Evolutionary conservation across 2,113 vertebrate species (phyloP).

Genomic region (Myotis brandtii): DNA sequence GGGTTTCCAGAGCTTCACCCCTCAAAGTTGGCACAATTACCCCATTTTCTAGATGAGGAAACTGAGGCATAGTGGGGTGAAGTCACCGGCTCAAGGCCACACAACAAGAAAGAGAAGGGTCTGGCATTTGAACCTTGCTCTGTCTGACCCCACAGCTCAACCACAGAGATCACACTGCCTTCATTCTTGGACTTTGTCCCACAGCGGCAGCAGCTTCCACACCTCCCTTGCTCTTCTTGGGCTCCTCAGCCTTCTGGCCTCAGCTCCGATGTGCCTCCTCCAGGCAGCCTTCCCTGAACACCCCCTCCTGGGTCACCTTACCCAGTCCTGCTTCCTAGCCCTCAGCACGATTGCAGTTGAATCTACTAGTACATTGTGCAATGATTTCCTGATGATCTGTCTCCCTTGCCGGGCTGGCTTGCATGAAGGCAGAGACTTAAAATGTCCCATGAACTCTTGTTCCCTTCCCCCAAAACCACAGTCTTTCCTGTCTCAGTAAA

Average conservation of each 20-base stretch:
- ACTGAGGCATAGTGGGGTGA: neutral
- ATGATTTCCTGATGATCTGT: neutral
- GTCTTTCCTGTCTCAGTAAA: constrained; percentile 24
- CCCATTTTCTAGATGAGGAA: neutral
- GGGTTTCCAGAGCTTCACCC: neutral
- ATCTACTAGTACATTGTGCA: neutral
- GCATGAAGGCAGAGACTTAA: neutral
- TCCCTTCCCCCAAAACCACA: neutral
- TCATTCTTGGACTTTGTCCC: neutral
- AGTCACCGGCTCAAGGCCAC: neutral
- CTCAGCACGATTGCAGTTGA: neutral
- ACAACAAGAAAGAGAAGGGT: too few species aligned
- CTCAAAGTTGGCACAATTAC: neutral
- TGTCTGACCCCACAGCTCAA: neutral
- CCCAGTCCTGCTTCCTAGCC: neutral
- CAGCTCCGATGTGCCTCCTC: neutral
- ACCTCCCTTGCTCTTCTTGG: neutral
- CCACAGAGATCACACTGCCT: fast-evolving
- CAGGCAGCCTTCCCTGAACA: constrained; percentile 21
- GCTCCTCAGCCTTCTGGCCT: neutral
- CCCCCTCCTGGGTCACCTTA: neutral
- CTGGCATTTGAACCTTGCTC: neutral
- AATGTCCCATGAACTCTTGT: neutral
- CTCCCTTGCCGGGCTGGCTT: neutral
- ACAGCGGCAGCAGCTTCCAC: neutral